Percentiles rank a stretch among this genome's conserved stretches.
Conservation (phyloP, 2,113 vertebrate genomes). For the Pantherophis guttatus region DNA sequence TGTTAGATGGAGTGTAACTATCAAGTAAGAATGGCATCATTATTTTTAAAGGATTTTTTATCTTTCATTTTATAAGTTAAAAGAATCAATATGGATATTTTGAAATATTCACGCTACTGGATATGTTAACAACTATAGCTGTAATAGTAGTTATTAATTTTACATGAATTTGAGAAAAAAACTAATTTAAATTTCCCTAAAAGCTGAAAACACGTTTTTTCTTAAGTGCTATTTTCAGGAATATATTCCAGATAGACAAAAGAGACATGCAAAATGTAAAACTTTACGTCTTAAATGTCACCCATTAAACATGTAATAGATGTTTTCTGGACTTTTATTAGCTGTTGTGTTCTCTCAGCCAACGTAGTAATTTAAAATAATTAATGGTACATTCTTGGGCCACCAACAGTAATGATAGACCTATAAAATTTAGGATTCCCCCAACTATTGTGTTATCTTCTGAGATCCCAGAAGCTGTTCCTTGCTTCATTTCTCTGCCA, state of each 20-base stretch:
- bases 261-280: constrained; percentile 51
- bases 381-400: constrained; percentile 49
- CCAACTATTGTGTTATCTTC: constrained; percentile 24
- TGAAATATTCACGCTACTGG: neutral
- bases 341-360: constrained; percentile 49
- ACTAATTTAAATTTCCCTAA: constrained; percentile 31
- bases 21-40: neutral
- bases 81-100: neutral
- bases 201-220: neutral
- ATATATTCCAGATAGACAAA: constrained; percentile 1
- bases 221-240: constrained; percentile 18
- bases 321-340: constrained; percentile 52
- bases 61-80: neutral
- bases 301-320: constrained; percentile 55
- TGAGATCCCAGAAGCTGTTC: constrained; percentile 8
- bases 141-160: neutral
- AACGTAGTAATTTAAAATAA: constrained; percentile 43
- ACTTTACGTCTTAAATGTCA: constrained; percentile 63
- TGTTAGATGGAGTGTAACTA: neutral
- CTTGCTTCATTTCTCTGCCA: constrained; percentile 16
- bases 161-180: neutral
- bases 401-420: constrained; percentile 16
- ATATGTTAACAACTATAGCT: neutral
- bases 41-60: neutral
- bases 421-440: constrained; percentile 42